Conservation (phyloP, 2,888 invertebrate species). For the Lochmaea crataegi region DNA sequence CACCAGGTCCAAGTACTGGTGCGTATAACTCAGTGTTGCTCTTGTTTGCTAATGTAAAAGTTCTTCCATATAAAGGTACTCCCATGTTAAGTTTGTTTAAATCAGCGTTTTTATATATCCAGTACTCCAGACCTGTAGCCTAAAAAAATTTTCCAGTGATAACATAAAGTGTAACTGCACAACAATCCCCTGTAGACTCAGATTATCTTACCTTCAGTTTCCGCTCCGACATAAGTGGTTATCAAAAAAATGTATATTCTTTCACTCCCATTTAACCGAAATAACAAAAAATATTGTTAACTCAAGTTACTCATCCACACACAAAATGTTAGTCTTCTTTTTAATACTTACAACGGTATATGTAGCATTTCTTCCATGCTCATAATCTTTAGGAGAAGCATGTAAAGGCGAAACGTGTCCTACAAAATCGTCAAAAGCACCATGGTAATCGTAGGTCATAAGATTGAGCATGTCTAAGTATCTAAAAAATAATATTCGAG, state of each 20-base stretch:
- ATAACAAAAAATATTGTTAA: too few species aligned
- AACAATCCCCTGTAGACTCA: too few species aligned
- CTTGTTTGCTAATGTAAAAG: conserved; percentile 71
- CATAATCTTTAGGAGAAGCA: conserved; percentile 63
- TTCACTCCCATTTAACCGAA: too few species aligned
- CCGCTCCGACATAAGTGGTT: too few species aligned
- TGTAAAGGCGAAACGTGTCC: conserved; percentile 76
- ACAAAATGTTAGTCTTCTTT: too few species aligned
- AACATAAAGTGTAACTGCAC: neutral
- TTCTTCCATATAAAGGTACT: conserved; percentile 77
- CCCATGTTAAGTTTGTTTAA: conserved; percentile 77
- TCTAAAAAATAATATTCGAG: conserved; percentile 42
- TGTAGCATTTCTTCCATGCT: conserved; percentile 40
- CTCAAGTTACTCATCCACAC: too few species aligned
- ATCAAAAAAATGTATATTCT: too few species aligned
- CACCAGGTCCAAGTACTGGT: conserved; percentile 69
- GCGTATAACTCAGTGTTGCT: conserved; percentile 68
- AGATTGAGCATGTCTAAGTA: conserved; percentile 63
- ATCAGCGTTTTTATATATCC: conserved; percentile 70
- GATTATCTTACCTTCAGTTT: too few species aligned
- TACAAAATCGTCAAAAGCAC: conserved; percentile 72
- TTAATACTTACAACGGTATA: conserved; percentile 49
- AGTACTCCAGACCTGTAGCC: conserved; percentile 67
- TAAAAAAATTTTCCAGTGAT: conserved; percentile 47
- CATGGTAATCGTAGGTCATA: conserved; percentile 71